These are phyloP conservation scores for Lamproptera curius DNA, from an alignment of 2,888 invertebrate species.

Conservation along the genomic window DNA sequence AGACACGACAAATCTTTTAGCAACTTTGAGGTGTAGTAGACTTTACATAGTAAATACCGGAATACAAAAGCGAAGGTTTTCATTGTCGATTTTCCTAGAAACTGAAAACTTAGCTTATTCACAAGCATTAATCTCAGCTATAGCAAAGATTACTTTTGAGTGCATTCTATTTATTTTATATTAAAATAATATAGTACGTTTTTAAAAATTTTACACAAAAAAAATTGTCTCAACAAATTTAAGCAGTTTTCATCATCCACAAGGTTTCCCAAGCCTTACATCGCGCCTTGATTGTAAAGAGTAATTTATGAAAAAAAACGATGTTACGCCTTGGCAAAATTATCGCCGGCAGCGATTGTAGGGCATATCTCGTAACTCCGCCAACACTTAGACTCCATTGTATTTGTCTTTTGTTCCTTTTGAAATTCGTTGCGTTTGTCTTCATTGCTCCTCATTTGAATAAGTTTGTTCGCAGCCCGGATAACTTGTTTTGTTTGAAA, in stretches of 20 bases:
- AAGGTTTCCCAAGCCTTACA: no score
- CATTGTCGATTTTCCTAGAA: no score
- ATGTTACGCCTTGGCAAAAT: slow-evolving; percentile 22
- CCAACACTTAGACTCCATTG: slow-evolving; percentile 38
- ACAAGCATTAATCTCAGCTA: no score
- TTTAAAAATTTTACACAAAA: background rate
- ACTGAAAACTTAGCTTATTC: no score
- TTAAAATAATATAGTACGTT: no score
- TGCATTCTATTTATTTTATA: no score
- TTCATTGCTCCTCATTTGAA: slow-evolving; percentile 47
- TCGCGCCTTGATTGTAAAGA: background rate
- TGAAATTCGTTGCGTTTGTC: slow-evolving; percentile 53
- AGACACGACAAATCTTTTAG: no score
- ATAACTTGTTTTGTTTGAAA: slow-evolving; percentile 50
- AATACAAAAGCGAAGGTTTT: no score
- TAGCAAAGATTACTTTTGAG: no score
- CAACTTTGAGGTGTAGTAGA: no score
- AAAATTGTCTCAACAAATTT: background rate
- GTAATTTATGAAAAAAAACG: background rate
- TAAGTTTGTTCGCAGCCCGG: slow-evolving; percentile 40
- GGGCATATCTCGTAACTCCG: slow-evolving; percentile 32
- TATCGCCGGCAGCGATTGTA: slow-evolving; percentile 18
- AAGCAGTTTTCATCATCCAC: no score
- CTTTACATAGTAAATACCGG: no score
- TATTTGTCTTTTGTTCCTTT: slow-evolving; percentile 51